These are phyloP conservation scores for Psilopsiagon aymara DNA, from an alignment of 2,113 vertebrate species.

Conservation along the genomic window DNA sequence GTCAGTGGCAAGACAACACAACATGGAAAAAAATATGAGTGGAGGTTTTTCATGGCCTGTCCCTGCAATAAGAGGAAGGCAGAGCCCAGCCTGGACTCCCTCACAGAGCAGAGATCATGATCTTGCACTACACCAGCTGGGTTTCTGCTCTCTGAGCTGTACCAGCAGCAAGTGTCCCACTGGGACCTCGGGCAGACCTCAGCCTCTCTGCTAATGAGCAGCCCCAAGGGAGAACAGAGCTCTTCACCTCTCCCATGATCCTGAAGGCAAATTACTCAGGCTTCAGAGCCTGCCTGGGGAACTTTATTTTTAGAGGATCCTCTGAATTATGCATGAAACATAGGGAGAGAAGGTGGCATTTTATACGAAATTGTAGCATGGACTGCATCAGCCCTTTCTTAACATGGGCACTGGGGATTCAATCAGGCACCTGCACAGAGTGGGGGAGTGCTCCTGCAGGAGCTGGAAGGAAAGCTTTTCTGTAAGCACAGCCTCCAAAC, in stretches of 20 bases:
- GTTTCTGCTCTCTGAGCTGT: not conserved
- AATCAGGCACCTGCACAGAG: not conserved
- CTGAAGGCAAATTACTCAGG: not conserved
- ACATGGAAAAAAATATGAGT: too few relatives aligned
- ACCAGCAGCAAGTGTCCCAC: rapidly evolving
- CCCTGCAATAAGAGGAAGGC: not conserved
- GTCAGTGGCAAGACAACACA: not conserved
- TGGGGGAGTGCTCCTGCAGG: rapidly evolving
- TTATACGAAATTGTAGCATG: not conserved
- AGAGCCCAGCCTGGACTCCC: not conserved
- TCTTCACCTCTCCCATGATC: not conserved
- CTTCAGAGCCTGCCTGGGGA: slow-evolving; percentile 12
- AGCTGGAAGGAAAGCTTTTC: not conserved
- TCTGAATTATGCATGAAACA: slow-evolving; percentile 57
- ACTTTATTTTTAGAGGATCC: slow-evolving; percentile 57
- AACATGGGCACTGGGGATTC: not conserved
- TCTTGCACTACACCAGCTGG: rapidly evolving
- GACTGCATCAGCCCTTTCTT: not conserved
- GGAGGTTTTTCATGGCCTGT: not conserved
- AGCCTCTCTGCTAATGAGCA: not conserved
- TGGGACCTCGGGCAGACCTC: not conserved
- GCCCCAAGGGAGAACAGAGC: not conserved
- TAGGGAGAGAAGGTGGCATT: not conserved
- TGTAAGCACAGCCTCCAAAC: not conserved
- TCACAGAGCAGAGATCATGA: rapidly evolving